A percentile compares a stretch with the other conserved stretches of the same genome.
phyloP scores from a whole-genome alignment of 2,888 invertebrate species.

The Coleophora flavipennella region DNA sequence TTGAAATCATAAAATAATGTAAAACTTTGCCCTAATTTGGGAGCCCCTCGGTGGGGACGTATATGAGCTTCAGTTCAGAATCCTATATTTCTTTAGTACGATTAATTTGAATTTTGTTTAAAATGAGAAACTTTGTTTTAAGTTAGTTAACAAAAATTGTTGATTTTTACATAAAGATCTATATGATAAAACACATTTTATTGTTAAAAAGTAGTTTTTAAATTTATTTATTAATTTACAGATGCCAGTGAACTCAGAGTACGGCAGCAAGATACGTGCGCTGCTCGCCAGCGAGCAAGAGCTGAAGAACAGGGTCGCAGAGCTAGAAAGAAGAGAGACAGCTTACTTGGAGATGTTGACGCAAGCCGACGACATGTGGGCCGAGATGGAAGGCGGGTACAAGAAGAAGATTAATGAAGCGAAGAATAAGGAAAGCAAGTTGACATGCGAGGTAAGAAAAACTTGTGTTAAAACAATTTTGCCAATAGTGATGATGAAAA shows the following conservation, averaged over 20 bases:
- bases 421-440: conserved; percentile 49
- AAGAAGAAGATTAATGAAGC: conserved; percentile 72
- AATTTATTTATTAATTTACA: conserved; percentile 18
- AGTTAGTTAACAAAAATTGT: too few relatives aligned
- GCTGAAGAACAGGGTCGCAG: conserved; percentile 74
- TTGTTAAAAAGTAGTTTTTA: too few relatives aligned
- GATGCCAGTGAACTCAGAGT: conserved; percentile 38
- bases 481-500: too few relatives aligned
- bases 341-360: conserved; percentile 81
- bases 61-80: too few relatives aligned
- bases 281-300: conserved; percentile 70
- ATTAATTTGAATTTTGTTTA: too few relatives aligned
- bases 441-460: conserved; percentile 64
- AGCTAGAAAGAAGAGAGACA: conserved; percentile 76
- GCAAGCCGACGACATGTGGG: conserved; percentile 81
- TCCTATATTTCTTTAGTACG: too few relatives aligned
- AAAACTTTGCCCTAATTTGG: too few relatives aligned
- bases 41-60: too few relatives aligned
- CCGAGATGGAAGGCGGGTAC: conserved; percentile 77
- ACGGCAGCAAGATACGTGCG: conserved; percentile 37
- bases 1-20: too few relatives aligned
- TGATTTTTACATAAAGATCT: neutral
- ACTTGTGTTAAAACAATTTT: too few relatives aligned
- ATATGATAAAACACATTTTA: too few relatives aligned
- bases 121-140: too few relatives aligned